Evolutionary conservation across 2,113 vertebrate species (phyloP).

Genomic region (Microcebus griseorufus): DNA sequence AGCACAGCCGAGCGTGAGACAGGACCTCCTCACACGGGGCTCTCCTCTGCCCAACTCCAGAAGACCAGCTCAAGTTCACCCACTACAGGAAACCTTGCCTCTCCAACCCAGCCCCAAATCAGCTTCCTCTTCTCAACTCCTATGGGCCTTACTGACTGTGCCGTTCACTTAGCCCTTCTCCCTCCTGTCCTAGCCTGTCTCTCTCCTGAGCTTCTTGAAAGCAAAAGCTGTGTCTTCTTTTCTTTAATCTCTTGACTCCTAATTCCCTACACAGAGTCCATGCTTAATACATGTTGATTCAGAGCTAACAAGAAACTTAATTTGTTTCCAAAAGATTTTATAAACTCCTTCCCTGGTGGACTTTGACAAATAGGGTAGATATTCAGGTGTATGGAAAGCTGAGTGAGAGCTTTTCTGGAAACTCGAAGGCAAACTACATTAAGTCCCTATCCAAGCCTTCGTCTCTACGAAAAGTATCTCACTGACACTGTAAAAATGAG

Average conservation of each 20-base stretch:
- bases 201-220: background rate
- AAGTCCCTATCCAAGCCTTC: background rate
- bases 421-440: background rate
- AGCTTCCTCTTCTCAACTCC: background rate
- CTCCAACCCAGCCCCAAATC: background rate
- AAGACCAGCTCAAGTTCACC: background rate
- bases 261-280: background rate
- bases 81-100: background rate
- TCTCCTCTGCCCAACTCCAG: background rate
- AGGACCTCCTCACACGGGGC: background rate
- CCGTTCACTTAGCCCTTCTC: no score
- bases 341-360: background rate
- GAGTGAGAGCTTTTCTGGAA: background rate
- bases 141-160: no score
- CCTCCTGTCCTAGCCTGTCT: background rate
- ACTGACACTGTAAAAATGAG: background rate
- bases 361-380: background rate
- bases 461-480: background rate
- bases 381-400: background rate
- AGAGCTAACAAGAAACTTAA: constrained; percentile 26
- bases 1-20: background rate
- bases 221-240: background rate
- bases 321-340: constrained; percentile 35
- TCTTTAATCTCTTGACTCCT: background rate
- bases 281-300: background rate